A percentile compares a stretch with the other conserved stretches of the same genome.
phyloP scores from a whole-genome alignment of 2,797 vertebrate genomes.

The Acrossocheilus wenchowensis region DNA sequence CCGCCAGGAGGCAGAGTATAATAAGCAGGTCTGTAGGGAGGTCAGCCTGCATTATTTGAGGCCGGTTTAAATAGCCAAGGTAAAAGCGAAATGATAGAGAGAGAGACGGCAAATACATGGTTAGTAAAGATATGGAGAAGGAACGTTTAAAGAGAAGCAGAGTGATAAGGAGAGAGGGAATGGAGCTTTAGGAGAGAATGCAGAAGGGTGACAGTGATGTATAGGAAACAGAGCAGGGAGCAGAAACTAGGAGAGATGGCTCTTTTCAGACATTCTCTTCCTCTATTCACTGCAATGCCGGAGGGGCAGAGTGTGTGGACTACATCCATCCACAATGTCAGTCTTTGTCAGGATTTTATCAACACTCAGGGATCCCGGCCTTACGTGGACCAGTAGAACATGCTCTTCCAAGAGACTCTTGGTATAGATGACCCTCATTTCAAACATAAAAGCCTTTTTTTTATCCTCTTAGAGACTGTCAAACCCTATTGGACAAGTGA shows the following conservation, averaged over 20 bases:
- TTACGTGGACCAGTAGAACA: slow-evolving; percentile 56
- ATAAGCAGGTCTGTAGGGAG: slow-evolving; percentile 29
- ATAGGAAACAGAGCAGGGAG: slow-evolving; percentile 16
- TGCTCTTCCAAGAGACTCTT: slow-evolving; percentile 46
- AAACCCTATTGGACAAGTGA: slow-evolving; percentile 26
- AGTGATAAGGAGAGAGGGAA: slow-evolving; percentile 20
- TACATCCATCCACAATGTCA: slow-evolving; percentile 71
- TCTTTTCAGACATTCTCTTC: slow-evolving; percentile 61
- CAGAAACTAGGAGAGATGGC: slow-evolving; percentile 47
- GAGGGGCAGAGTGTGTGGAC: slow-evolving; percentile 64
- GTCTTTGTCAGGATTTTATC: slow-evolving; percentile 68
- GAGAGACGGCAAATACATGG: neutral
- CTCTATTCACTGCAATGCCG: slow-evolving; percentile 56
- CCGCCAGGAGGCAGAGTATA: slow-evolving; percentile 30
- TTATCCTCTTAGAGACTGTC: slow-evolving; percentile 44
- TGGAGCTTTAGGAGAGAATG: slow-evolving; percentile 7
- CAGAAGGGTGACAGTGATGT: slow-evolving; percentile 32
- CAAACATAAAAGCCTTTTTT: slow-evolving; percentile 57
- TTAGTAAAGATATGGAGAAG: slow-evolving; percentile 7
- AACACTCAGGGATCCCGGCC: slow-evolving; percentile 58
- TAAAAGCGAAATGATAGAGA: slow-evolving; percentile 2
- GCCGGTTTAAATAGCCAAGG: neutral
- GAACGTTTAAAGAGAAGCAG: slow-evolving; percentile 16
- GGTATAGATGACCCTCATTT: slow-evolving; percentile 69
- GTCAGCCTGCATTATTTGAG: slow-evolving; percentile 27